A percentile compares a stretch with the other conserved stretches of the same genome.
Evolutionary conservation across 2,888 invertebrate genomes (phyloP).

Genomic region (Apoda limacodes): DNA sequence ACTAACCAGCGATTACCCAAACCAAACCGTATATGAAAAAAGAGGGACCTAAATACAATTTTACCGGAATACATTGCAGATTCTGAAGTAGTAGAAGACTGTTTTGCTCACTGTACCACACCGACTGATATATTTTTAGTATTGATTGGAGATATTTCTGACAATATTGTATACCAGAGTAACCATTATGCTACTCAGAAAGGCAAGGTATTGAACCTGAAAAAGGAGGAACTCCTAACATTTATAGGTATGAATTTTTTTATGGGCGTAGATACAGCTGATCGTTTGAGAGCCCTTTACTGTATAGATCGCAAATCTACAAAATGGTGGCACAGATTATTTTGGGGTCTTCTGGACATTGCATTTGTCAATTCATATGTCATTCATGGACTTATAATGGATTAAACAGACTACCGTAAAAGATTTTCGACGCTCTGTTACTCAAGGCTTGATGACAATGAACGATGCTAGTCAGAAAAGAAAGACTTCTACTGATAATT

Average conservation of each 20-base stretch:
- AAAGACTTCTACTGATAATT: conserved; percentile 7
- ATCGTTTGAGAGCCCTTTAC: conserved; percentile 27
- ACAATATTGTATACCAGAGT: conserved; percentile 17
- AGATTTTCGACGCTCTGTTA: conserved; percentile 16
- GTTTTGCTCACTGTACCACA: conserved; percentile 19
- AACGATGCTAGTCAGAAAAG: no score
- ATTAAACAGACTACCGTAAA: conserved; percentile 6
- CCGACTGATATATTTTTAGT: conserved; percentile 18
- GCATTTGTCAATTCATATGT: conserved; percentile 8
- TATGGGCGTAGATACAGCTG: conserved; percentile 21
- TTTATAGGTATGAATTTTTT: conserved; percentile 20
- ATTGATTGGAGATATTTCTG: conserved; percentile 10
- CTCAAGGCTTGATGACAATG: conserved; percentile 19
- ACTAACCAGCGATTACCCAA: no score
- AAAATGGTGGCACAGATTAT: conserved; percentile 29
- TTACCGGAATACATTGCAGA: conserved; percentile 8
- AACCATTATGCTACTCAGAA: conserved; percentile 19
- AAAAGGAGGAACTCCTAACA: conserved; percentile 20
- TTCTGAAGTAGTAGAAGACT: not conserved
- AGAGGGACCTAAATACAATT: conserved; percentile 10
- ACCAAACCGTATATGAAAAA: conserved; percentile 20
- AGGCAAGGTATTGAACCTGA: conserved; percentile 21
- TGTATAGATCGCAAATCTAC: conserved; percentile 27
- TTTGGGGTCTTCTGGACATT: conserved; percentile 5
- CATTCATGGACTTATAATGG: conserved; percentile 6